These are phyloP conservation scores for Vicugna pacos DNA, from an alignment of 2,113 vertebrate species.

Conservation along the genomic window DNA sequence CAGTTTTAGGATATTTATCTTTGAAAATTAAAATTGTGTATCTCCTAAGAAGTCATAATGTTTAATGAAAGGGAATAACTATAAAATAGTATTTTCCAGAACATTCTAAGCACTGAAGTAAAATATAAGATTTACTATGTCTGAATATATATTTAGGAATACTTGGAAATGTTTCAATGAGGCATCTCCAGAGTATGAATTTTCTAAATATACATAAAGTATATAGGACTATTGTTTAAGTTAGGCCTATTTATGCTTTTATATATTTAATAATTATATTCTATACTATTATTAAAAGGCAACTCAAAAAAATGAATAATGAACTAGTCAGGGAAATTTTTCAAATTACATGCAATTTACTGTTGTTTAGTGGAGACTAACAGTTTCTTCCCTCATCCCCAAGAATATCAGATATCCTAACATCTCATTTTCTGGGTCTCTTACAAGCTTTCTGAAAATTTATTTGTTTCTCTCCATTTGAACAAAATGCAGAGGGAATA, in stretches of 20 bases:
- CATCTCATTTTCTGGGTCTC: neutral
- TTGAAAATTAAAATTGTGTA: slow-evolving; percentile 19
- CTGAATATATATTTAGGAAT: slow-evolving; percentile 40
- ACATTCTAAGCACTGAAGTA: neutral
- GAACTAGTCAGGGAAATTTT: neutral
- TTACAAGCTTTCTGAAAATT: neutral
- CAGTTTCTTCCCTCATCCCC: neutral
- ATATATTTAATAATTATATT: neutral
- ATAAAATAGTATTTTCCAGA: slow-evolving; percentile 34
- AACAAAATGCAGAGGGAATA: neutral
- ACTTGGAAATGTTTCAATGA: slow-evolving; percentile 41
- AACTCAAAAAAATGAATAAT: neutral
- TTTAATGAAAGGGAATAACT: neutral
- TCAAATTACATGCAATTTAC: neutral
- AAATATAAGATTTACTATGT: neutral
- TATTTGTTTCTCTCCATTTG: neutral
- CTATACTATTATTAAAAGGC: neutral
- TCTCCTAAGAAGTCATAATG: neutral
- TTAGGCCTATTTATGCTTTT: neutral
- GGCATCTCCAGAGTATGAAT: neutral
- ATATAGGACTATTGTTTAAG: neutral
- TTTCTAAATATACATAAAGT: slow-evolving; percentile 8
- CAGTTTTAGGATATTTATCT: slow-evolving; percentile 1
- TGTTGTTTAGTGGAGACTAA: neutral
- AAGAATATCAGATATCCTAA: neutral